These are phyloP conservation scores for Plebejus melissa DNA, from an alignment of 2,888 invertebrate species.

Conservation along the genomic window DNA sequence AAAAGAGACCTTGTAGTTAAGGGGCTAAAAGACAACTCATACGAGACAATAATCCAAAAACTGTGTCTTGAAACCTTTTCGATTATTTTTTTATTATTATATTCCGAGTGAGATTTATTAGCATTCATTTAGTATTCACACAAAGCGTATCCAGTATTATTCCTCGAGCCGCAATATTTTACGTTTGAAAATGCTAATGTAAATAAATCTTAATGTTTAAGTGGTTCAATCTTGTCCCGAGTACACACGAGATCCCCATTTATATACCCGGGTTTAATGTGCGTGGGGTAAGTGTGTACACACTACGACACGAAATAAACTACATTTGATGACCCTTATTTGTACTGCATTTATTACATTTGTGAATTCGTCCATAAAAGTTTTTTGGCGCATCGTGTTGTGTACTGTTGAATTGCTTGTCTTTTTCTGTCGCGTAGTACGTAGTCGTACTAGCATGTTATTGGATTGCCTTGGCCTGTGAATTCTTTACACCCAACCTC, in stretches of 20 bases:
- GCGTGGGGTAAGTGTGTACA: constrained; percentile 27
- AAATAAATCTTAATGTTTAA: constrained; percentile 35
- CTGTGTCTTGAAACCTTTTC: too few species aligned
- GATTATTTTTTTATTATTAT: too few species aligned
- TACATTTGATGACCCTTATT: neutral
- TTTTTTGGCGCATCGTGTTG: neutral
- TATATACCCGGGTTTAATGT: constrained; percentile 36
- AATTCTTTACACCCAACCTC: constrained; percentile 37
- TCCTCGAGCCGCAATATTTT: constrained; percentile 19
- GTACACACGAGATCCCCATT: constrained; percentile 34
- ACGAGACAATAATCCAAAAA: too few species aligned
- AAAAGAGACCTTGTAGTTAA: too few species aligned
- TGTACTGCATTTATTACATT: neutral
- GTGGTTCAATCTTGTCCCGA: constrained; percentile 34
- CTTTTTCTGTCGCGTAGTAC: constrained; percentile 13
- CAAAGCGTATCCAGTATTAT: neutral
- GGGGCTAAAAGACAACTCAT: too few species aligned
- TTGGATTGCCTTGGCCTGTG: constrained; percentile 36
- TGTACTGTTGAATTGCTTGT: neutral
- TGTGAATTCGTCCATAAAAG: neutral
- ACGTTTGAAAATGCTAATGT: constrained; percentile 24
- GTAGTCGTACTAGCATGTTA: constrained; percentile 32
- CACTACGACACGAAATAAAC: neutral
- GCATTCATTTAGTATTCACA: neutral
- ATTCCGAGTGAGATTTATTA: neutral